Evolutionary conservation across 2,113 vertebrate genomes (phyloP).

Genomic region (Zootoca vivipara): DNA sequence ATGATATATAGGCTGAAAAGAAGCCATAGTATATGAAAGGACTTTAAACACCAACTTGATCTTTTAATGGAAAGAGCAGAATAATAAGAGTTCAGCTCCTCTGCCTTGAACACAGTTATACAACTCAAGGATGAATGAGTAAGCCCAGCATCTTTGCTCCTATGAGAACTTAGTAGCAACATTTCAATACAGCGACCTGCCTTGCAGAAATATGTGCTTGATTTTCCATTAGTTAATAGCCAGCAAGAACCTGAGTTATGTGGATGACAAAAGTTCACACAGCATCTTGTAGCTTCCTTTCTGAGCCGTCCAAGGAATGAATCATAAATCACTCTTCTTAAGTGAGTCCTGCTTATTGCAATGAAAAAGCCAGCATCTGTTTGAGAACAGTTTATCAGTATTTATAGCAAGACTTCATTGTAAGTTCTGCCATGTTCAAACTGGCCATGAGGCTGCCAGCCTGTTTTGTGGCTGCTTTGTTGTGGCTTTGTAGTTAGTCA

Average conservation of each 20-base stretch:
- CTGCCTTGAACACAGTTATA: not conserved
- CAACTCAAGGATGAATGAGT: not conserved
- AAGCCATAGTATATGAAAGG: too few species aligned
- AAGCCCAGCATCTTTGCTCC: not conserved
- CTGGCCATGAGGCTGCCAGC: not conserved
- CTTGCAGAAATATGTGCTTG: not conserved
- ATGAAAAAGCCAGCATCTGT: not conserved
- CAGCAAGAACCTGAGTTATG: not conserved
- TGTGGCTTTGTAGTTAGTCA: not conserved
- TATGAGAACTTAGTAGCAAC: not conserved
- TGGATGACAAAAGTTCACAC: not conserved
- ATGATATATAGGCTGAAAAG: not conserved
- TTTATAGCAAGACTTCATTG: not conserved
- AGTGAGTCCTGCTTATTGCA: not conserved
- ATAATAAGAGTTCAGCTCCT: not conserved
- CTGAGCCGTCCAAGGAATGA: not conserved
- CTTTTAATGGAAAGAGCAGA: not conserved
- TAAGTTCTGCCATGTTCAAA: not conserved
- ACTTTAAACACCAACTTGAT: too few species aligned
- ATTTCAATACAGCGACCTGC: not conserved
- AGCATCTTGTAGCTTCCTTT: not conserved
- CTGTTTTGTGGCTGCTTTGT: not conserved
- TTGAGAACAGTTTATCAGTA: slow-evolving; percentile 6
- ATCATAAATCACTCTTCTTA: not conserved
- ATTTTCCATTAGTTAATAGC: not conserved